phyloP scores from a whole-genome alignment of 2,113 vertebrate genomes.

The Pituophis catenifer region DNA sequence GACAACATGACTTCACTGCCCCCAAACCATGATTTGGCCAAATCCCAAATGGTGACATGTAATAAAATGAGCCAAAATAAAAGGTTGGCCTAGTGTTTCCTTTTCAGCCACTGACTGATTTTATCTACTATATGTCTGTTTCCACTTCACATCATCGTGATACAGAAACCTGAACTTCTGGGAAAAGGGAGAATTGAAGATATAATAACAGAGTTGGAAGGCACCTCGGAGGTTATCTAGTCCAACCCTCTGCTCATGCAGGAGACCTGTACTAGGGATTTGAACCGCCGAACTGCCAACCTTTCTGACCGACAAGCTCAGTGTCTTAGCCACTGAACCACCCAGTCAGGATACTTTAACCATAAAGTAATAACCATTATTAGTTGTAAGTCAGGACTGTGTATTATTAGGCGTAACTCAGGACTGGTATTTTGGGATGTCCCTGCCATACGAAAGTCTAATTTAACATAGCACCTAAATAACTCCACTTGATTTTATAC shows the following conservation, averaged over 20 bases:
- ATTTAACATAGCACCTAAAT: background rate
- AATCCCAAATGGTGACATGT: background rate
- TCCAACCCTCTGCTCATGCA: no score
- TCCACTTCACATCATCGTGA: background rate
- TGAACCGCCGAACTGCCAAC: no score
- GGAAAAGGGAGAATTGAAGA: background rate
- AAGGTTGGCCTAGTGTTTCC: background rate
- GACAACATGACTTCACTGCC: conserved; percentile 10
- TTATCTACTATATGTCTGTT: background rate
- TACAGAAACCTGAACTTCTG: background rate
- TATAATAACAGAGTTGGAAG: no score
- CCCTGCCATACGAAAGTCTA: background rate
- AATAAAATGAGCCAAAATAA: conserved; percentile 2
- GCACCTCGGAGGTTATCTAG: no score
- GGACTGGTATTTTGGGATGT: background rate
- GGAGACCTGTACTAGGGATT: no score
- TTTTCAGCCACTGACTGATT: background rate
- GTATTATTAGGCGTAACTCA: no score
- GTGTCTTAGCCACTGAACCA: no score
- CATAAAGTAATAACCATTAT: background rate
- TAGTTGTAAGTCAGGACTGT: background rate
- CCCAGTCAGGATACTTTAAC: background rate
- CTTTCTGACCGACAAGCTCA: no score
- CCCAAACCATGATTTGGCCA: conserved; percentile 8
- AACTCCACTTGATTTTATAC: background rate